Evolutionary conservation across 2,888 invertebrate genomes (phyloP), one percentile per base, ranked within the genome.

Genomic region (Tenthredo distinguenda): DNA sequence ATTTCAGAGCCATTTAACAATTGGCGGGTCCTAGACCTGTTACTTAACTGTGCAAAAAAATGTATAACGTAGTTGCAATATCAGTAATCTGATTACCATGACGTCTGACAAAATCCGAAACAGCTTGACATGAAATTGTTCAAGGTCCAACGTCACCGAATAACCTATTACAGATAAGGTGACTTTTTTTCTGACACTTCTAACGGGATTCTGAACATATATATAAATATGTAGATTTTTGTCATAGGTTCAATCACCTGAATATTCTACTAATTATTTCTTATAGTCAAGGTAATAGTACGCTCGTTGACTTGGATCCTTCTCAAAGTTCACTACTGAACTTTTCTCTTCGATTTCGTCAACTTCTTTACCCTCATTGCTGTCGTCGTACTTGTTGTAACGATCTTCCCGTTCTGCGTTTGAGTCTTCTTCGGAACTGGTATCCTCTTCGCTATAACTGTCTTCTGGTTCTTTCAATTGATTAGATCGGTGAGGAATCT

Each of bases 281-380:
- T 85, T 84, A 74, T 47, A 15, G n/a, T 90, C 89, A 40, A 90
- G 85, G 84, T 90, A 91, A 86, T 89, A 90, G 76, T 90, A 91
- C 18, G 88, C 82, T 71, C 89, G 90, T 31, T 82, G 71, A 47
- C 87, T 86, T 1, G 90, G 89, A 87, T 91, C 85, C 71, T 90
- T 89, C 50, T 87, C 86, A n/a, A 88, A 87, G 74, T 86, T 86
- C 40, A 50, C 21, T 18, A 65, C 72, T 72, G 74, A 6, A 18
- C 31, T 26, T 43, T 79, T 50, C 15, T 85, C 65, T 26, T 81
- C 85, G 58, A 37, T 10, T 71, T 87, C 79, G 12, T 87, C 86
- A n/a, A 81, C 85, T 12, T 82, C 82, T 26, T 43, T n/a, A 68
- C 47, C 31, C 72, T 50, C 65, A 18, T 71, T 71, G 7, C 21